These are phyloP conservation scores for Himalopsyche kuldschensis DNA, from an alignment of 2,888 invertebrate genomes.

Conservation along the genomic window DNA sequence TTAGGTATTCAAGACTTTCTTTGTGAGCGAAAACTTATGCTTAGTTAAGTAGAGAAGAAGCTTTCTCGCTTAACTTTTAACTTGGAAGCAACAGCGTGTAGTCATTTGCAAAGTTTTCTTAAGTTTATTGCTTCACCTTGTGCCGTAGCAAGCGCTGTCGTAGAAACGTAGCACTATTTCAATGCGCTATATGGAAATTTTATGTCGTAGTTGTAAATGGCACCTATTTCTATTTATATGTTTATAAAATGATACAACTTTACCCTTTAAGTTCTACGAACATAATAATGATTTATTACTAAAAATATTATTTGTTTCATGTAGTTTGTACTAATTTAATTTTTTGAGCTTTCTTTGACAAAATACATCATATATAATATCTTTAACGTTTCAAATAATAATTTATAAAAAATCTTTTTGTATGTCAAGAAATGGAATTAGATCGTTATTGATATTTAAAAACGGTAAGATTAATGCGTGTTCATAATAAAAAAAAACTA, in stretches of 20 bases:
- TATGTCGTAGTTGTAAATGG: background rate
- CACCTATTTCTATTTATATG: background rate
- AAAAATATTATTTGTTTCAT: too few species aligned
- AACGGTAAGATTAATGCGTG: too few species aligned
- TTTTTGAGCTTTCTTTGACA: too few species aligned
- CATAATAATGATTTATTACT: background rate
- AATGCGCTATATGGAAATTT: background rate
- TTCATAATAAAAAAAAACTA: too few species aligned
- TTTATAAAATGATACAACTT: background rate
- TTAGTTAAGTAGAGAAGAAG: constrained; percentile 34
- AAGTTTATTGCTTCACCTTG: constrained; percentile 31
- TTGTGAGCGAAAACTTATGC: constrained; percentile 29
- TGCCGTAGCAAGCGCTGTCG: background rate
- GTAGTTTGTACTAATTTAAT: too few species aligned
- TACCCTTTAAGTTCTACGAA: background rate
- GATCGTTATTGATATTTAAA: too few species aligned
- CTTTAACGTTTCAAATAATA: too few species aligned
- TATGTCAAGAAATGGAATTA: too few species aligned
- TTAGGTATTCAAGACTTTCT: constrained; percentile 31
- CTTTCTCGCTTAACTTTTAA: constrained; percentile 35
- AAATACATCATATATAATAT: too few species aligned
- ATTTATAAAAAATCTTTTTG: too few species aligned
- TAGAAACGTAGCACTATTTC: background rate
- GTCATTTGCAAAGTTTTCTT: constrained; percentile 37
- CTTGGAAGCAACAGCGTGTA: constrained; percentile 36